Evolutionary conservation across 2,797 vertebrate genomes (phyloP).

Genomic region (Myotis findleyi): DNA sequence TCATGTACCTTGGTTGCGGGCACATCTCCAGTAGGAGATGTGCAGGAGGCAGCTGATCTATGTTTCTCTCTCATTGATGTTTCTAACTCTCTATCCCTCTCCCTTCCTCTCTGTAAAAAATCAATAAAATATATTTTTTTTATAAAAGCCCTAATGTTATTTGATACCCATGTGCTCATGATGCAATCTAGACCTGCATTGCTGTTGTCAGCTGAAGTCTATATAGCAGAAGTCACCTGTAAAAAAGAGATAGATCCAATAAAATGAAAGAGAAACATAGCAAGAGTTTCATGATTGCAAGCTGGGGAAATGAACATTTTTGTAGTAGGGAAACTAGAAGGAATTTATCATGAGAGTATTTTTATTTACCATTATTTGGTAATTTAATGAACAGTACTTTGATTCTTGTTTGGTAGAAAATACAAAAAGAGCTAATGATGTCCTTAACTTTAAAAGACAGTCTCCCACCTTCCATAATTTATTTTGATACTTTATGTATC

Average conservation of each 20-base stretch:
- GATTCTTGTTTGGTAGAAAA: constrained; percentile 61
- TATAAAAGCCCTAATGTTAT: not conserved
- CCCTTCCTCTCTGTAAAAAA: too few species aligned
- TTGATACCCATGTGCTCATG: not conserved
- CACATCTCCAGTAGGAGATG: too few species aligned
- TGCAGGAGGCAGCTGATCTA: too few species aligned
- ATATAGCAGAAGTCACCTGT: not conserved
- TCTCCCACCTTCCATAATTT: constrained; percentile 58
- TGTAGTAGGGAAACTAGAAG: constrained; percentile 1
- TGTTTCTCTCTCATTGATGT: too few species aligned
- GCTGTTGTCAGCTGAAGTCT: not conserved
- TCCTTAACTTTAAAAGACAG: constrained; percentile 36
- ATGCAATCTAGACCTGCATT: not conserved
- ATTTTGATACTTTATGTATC: constrained; percentile 64
- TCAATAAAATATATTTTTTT: too few species aligned
- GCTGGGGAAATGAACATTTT: constrained; percentile 20
- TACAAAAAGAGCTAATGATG: not conserved
- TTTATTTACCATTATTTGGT: constrained; percentile 46
- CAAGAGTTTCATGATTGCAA: constrained; percentile 20
- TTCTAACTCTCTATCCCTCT: too few species aligned
- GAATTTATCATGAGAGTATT: constrained; percentile 43
- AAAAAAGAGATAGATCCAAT: not conserved
- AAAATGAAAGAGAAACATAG: not conserved
- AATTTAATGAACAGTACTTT: constrained; percentile 24
- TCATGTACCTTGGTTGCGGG: too few species aligned